phyloP scores from a whole-genome alignment of 2,888 invertebrate genomes.

The Galerucella calmariensis region DNA sequence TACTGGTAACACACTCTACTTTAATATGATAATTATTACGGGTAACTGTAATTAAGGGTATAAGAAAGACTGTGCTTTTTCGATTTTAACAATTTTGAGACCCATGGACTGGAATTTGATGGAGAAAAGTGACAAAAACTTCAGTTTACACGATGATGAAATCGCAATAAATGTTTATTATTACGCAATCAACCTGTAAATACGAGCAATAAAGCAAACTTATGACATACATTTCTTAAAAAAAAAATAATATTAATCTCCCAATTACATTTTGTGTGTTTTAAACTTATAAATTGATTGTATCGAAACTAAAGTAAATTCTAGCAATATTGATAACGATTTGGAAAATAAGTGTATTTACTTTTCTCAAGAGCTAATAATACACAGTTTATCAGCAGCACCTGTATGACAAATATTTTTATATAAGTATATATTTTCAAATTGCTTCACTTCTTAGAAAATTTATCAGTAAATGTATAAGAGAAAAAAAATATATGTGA shows the following conservation, averaged over 20 bases:
- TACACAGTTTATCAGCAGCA: slow-evolving; percentile 40
- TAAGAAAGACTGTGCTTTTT: no score
- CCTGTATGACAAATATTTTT: slow-evolving; percentile 40
- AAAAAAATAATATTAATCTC: slow-evolving; percentile 21
- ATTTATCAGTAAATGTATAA: background rate
- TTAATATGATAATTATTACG: no score
- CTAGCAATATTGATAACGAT: slow-evolving; percentile 35
- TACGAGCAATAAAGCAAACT: slow-evolving; percentile 5
- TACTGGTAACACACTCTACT: no score
- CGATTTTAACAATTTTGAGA: no score
- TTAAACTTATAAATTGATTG: slow-evolving; percentile 26
- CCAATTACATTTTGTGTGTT: slow-evolving; percentile 31
- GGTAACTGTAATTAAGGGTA: no score
- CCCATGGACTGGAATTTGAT: no score
- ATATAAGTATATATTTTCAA: slow-evolving; percentile 1
- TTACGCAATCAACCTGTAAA: slow-evolving; percentile 1
- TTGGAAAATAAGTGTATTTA: slow-evolving; percentile 38
- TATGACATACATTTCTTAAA: slow-evolving; percentile 8
- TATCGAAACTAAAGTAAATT: slow-evolving; percentile 38
- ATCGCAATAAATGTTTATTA: no score
- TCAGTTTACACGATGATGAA: no score
- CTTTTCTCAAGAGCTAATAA: slow-evolving; percentile 47
- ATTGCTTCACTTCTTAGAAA: slow-evolving; percentile 19
- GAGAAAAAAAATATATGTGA: background rate
- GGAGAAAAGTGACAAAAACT: background rate